Evolutionary conservation across 2,888 invertebrate species (phyloP).

Genomic region (Cataglyphis rosenhaueri): DNA sequence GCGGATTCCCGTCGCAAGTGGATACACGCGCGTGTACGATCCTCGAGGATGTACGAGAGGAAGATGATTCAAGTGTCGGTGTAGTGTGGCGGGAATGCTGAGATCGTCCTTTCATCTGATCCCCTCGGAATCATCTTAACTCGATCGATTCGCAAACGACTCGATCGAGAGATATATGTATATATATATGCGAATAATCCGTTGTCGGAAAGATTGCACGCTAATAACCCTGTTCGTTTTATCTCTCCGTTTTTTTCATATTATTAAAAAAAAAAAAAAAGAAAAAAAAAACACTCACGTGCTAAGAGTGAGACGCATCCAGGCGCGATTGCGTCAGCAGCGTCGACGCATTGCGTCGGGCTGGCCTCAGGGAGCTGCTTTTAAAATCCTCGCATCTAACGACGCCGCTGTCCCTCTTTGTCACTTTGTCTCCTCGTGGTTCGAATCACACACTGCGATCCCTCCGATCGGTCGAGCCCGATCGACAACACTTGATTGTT

Average conservation of each 20-base stretch:
- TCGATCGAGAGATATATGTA: background rate
- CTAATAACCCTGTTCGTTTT: background rate
- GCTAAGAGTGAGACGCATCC: slow-evolving; percentile 91
- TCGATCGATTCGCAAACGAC: slow-evolving; percentile 39
- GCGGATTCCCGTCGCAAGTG: slow-evolving; percentile 22
- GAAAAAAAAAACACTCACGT: slow-evolving; percentile 86
- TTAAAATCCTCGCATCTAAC: slow-evolving; percentile 83
- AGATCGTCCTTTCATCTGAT: slow-evolving; percentile 57
- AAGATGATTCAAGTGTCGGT: slow-evolving; percentile 67
- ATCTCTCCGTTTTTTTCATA: background rate
- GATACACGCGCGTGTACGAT: slow-evolving; percentile 39
- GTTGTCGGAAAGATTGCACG: background rate
- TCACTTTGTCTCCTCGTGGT: slow-evolving; percentile 46
- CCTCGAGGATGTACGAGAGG: background rate
- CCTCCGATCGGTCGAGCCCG: slow-evolving; percentile 4
- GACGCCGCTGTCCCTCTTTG: slow-evolving; percentile 71
- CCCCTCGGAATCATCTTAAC: slow-evolving; percentile 65
- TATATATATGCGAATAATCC: background rate
- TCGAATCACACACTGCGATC: slow-evolving; percentile 33
- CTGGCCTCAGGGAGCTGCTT: slow-evolving; percentile 85
- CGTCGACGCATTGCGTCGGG: slow-evolving; percentile 86
- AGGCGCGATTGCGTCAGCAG: slow-evolving; percentile 86
- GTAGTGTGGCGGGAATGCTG: slow-evolving; percentile 67
- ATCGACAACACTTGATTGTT: slow-evolving; percentile 23
- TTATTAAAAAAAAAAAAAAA: slow-evolving; percentile 11